Base-by-base conservation (phyloP, 2,113 vertebrate species). In the Potamarius usumacintae region DNA sequence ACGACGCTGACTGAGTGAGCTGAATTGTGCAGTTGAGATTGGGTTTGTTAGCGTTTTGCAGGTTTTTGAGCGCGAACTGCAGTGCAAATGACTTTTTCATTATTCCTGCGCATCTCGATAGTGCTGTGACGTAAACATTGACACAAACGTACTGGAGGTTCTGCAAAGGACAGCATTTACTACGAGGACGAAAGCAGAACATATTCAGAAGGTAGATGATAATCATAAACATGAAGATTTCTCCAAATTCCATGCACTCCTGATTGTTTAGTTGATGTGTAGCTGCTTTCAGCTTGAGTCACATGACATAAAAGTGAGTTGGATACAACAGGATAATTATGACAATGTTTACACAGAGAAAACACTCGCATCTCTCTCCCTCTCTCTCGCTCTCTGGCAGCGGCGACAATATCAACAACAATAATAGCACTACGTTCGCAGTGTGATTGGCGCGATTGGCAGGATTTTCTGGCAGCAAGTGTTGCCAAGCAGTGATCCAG, bases 401-500 rank as follows among this genome's bases (percentile, higher is more conserved):
- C 86, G 20, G 55, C 10, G 55, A 67, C 11, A 55, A 50, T 50
- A 27, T n/a, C 42, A 30, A 42, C 58, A 5, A 53, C 15, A 77
- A 65, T 67, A 83, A 83, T 67, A 63, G 25, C 71, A 22, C 34
- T 74, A 60, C 0, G 48, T 30, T 52, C 69, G 17, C 71, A 79
- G 58, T 69, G 71, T 78, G 58, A 88, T 88, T 63, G n/a, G 72
- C 27, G n/a, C 42, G 42, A 84, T 25, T 67, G 86, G 86, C 81
- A 65, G 48, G 71, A 55, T 34, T 67, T 67, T 67, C 34, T 83
- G 80, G 69, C 86, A 77, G 58, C 48, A 77, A 22, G 42, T 83
- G 55, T 78, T 78, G 82, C 81, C 81, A 87, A 87, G 30, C 81
- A 83, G 62, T 83, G 65, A 57, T 76, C 82, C 86, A 84, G 82